These are phyloP conservation scores for Lanius collurio DNA, from an alignment of 2,113 vertebrate genomes.

Conservation along the genomic window DNA sequence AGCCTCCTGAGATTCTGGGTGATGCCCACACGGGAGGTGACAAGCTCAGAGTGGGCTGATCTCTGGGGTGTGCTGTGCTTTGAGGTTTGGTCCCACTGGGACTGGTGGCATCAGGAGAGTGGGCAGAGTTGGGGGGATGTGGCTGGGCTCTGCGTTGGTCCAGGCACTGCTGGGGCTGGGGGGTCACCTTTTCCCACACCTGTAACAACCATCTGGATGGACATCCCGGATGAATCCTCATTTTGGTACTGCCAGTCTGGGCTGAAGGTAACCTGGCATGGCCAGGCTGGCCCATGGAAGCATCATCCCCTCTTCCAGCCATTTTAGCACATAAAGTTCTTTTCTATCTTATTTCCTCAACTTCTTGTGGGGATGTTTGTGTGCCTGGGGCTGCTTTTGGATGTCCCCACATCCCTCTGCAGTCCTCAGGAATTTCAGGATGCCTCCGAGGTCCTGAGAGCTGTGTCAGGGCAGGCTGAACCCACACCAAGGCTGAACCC, in stretches of 20 bases:
- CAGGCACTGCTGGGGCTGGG: fast-evolving
- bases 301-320: neutral
- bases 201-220: neutral
- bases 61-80: neutral
- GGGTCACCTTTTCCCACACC: neutral
- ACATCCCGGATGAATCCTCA: neutral
- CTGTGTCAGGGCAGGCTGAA: neutral
- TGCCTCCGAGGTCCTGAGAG: neutral
- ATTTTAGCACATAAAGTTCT: neutral
- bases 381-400: neutral
- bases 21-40: neutral
- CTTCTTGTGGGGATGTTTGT: neutral
- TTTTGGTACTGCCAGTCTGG: neutral
- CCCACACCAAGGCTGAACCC: neutral
- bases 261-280: neutral
- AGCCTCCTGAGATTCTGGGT: neutral
- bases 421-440: neutral
- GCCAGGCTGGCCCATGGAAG: neutral
- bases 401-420: neutral
- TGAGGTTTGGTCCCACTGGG: neutral
- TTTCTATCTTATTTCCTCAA: neutral
- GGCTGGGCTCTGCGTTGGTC: neutral
- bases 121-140: fast-evolving
- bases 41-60: neutral
- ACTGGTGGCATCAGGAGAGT: neutral